These are phyloP conservation scores for Indri indri DNA, from an alignment of 2,113 vertebrate genomes.

Conservation along the genomic window DNA sequence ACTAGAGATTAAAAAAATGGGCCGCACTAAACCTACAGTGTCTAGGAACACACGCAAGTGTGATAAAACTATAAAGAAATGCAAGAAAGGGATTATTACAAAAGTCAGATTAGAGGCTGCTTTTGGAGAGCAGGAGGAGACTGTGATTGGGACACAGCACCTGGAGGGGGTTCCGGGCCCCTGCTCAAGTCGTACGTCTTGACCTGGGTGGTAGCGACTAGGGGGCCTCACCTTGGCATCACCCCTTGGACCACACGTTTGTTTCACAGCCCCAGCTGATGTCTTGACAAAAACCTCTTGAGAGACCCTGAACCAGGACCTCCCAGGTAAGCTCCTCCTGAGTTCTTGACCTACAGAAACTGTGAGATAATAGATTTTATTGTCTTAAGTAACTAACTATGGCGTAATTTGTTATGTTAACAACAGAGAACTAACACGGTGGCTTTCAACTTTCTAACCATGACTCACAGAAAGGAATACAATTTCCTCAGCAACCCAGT, in stretches of 20 bases:
- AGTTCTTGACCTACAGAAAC: not conserved
- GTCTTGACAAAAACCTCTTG: not conserved
- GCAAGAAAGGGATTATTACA: not conserved
- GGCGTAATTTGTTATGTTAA: not conserved
- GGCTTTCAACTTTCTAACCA: not conserved
- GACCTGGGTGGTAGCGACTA: not conserved
- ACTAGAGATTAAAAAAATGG: not conserved
- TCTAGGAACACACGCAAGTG: not conserved
- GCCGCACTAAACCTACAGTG: not conserved
- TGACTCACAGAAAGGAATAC: not conserved
- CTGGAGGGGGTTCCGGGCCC: not conserved
- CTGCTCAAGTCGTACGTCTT: not conserved
- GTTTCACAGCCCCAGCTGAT: accelerated
- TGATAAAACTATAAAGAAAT: not conserved
- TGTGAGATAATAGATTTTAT: not conserved
- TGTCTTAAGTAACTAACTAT: not conserved
- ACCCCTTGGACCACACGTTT: not conserved
- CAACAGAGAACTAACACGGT: not conserved
- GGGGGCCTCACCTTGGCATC: too few relatives aligned
- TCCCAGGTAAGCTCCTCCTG: not conserved
- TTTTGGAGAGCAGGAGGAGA: not conserved
- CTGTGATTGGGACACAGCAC: not conserved
- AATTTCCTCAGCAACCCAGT: not conserved
- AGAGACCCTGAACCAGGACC: not conserved
- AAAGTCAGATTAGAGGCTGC: not conserved